Evolutionary conservation across 1,140 invertebrate species (phyloP), one percentile per base, ranked within the genome.

Genomic region (Caligus rogercresseyi): DNA sequence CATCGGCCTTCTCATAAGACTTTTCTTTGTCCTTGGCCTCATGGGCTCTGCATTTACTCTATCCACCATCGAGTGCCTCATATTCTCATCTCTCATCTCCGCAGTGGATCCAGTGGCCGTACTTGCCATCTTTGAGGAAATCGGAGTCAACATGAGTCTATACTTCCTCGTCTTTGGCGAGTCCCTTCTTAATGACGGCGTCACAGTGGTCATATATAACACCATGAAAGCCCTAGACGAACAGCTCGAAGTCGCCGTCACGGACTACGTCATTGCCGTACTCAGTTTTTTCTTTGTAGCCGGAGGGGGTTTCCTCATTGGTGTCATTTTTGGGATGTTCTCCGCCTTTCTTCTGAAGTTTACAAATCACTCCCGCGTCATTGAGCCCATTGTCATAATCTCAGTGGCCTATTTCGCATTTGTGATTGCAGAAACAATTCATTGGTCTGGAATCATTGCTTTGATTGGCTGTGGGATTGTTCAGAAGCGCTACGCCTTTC

Each of bases 141-240:
- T 83, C 19, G 79, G 80, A 53, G 81, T 83, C 51, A 82, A 83
- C 68, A 78, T 81, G 70, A 75, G 78, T 66, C 73, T 83, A 3
- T 81, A 83, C 69, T 83, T 81, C 68, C 76, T 83, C 54, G 78
- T 83, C 4, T 83, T 83, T 70, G 81, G 81, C 23, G 81, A 83
- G 68, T 80, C 78, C 3, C 69, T 82, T 54, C 72, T 82, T 19
- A 82, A 83, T 69, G 78, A 79, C 70, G 78, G 78, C 16, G 77
- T 80, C 23, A 79, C 78, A 2, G 73, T 79, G 0, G 78, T 79
- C 1, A 67, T 78, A 52, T 78, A 78, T 67, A 78, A 74, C 54
- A 74, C 77, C 62, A 73, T 78, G 69, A 71, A 72, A 19, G 70
- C 74, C n/a, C 77, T 79, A 61, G 15, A 16, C 13, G n/a, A 67